Evolutionary conservation across 2,797 vertebrate species (phyloP).

Genomic region (Squalus acanthias): DNA sequence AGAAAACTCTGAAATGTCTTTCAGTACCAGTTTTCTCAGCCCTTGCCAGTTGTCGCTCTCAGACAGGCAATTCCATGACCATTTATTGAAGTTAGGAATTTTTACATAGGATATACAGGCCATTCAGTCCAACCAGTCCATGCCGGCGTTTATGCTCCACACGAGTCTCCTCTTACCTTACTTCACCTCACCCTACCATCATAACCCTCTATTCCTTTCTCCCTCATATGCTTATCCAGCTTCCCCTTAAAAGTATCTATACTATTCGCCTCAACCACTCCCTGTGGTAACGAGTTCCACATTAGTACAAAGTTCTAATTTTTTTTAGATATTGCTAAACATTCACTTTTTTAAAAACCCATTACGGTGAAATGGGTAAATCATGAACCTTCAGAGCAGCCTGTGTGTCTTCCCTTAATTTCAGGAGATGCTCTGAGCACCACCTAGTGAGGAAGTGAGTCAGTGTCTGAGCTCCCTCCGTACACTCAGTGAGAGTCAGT

Average conservation of each 20-base stretch:
- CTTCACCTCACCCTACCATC: no score
- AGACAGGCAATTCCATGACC: neutral
- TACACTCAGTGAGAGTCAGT: neutral
- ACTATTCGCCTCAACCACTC: no score
- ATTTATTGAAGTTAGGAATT: neutral
- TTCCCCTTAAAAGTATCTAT: no score
- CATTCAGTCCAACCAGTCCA: no score
- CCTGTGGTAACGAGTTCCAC: no score
- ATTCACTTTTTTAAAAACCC: neutral
- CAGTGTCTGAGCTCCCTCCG: no score
- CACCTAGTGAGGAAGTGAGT: conserved; percentile 1
- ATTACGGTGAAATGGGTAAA: neutral
- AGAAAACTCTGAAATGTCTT: neutral
- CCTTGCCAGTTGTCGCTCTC: neutral
- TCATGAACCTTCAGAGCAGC: neutral
- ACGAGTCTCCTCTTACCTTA: no score
- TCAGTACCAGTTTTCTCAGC: neutral
- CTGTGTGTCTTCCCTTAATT: neutral
- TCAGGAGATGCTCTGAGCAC: neutral
- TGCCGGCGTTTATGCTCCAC: no score
- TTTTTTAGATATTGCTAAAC: neutral
- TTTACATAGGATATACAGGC: no score
- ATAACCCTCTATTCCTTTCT: no score
- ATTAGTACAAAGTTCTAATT: neutral
- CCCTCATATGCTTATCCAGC: no score